Conservation (phyloP, 92 coral and sea anemone genomes). For the Virgularia gustaviana region DNA sequence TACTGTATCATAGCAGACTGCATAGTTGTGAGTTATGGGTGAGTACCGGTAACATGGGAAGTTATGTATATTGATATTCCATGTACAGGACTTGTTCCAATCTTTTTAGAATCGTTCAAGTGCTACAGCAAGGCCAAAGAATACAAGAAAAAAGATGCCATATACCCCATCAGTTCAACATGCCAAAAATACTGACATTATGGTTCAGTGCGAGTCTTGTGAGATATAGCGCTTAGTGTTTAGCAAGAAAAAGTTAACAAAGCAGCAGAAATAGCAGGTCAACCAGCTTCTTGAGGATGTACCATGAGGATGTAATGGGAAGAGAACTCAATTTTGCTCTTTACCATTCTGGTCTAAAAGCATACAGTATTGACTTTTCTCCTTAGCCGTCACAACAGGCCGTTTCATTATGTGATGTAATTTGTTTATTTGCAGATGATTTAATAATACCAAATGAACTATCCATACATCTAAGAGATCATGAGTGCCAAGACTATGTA, state of each 20-base stretch:
- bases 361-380: background rate
- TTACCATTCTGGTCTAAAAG: too few relatives aligned
- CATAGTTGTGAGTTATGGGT: background rate
- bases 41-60: background rate
- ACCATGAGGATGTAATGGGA: too few relatives aligned
- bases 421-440: slow-evolving; percentile 27
- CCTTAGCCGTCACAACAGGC: background rate
- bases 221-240: slow-evolving; percentile 21
- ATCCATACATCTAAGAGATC: slow-evolving; percentile 4
- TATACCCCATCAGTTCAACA: slow-evolving; percentile 5
- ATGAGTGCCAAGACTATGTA: slow-evolving; percentile 13
- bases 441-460: background rate
- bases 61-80: background rate
- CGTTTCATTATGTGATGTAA: background rate
- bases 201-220: slow-evolving; percentile 14
- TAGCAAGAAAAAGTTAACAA: slow-evolving; percentile 32
- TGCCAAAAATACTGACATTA: slow-evolving; percentile 16
- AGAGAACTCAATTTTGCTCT: background rate
- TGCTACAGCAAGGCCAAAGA: background rate
- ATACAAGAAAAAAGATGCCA: slow-evolving; percentile 1
- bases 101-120: slow-evolving; percentile 9
- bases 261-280: slow-evolving; percentile 31
- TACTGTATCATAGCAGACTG: too few relatives aligned
- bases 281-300: slow-evolving; percentile 13
- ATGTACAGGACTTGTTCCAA: background rate